Evolutionary conservation across 2,888 invertebrate genomes (phyloP).

Genomic region (Notodonta dromedarius): DNA sequence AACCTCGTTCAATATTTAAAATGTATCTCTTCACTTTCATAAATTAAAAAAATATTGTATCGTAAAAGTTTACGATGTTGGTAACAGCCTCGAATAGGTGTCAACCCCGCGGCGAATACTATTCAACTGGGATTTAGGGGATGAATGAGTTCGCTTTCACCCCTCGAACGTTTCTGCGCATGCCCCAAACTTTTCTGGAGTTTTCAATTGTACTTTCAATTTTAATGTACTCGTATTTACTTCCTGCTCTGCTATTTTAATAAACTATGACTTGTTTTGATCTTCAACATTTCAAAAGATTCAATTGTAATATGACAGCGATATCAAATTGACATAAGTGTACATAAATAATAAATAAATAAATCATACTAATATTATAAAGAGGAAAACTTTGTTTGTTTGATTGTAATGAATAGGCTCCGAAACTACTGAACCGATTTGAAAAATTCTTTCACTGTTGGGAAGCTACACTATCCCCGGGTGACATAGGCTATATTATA

Average conservation of each 20-base stretch:
- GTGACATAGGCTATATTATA: too few relatives aligned
- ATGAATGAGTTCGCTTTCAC: slow-evolving; percentile 55
- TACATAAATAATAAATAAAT: too few relatives aligned
- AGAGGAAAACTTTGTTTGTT: too few relatives aligned
- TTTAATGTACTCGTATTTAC: slow-evolving; percentile 2
- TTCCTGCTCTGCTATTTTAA: neutral
- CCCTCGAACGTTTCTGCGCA: slow-evolving; percentile 58
- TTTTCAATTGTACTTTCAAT: slow-evolving; percentile 20
- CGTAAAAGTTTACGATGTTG: slow-evolving; percentile 58
- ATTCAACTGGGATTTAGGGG: slow-evolving; percentile 60
- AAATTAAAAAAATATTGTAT: slow-evolving; percentile 15
- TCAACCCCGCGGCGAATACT: slow-evolving; percentile 36
- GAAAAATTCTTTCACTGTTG: too few relatives aligned
- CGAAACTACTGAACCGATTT: too few relatives aligned
- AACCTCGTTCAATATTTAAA: neutral
- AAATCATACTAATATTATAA: too few relatives aligned
- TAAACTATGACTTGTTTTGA: too few relatives aligned
- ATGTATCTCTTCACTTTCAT: slow-evolving; percentile 12
- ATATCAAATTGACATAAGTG: too few relatives aligned
- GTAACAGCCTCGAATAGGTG: slow-evolving; percentile 40
- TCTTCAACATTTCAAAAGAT: too few relatives aligned
- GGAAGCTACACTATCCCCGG: too few relatives aligned
- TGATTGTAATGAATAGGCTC: too few relatives aligned
- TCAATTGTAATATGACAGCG: too few relatives aligned
- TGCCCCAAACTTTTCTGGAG: slow-evolving; percentile 56